Evolutionary conservation across 2,888 invertebrate species (phyloP), one percentile per base, ranked within the genome.

Genomic region (Ormyrus thymus): DNA sequence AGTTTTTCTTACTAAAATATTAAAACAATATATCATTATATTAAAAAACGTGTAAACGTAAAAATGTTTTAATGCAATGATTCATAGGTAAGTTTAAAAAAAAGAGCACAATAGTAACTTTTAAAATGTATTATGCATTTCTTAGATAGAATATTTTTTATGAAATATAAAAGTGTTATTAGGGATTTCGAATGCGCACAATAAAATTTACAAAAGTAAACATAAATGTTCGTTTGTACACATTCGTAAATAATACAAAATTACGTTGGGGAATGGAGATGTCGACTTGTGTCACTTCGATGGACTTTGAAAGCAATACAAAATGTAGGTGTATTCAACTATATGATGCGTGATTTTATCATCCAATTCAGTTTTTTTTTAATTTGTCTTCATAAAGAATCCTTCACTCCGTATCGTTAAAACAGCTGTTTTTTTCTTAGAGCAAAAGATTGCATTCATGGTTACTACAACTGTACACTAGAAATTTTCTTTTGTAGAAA

Each of bases 391-490:
- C 15, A 62, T 58, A 55, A 79, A 71, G 68, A 72, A 61, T 61
- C 8, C 10, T 59, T 53, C 61, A 72, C 61, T 55, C 58, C 45
- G 13, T 53, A 15, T 74, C 55, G 51, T 74, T 56, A 62, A 70
- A 70, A 72, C 73, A 76, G 72, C n/a, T 69, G 58, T 62, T 64
- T 68, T 68, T 55, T 76, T 70, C 59, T 73, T 64, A 64, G 55
- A 73, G 74, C 62, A 70, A 65, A 74, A n/a, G n/a, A 69, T 77
- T 80, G 72, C 72, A 74, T 53, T 80, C 69, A 80, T 70, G n/a
- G 53, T 65, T 56, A 64, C 68, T 78, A 64, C 53, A 78, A 75
- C 77, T 78, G 71, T 80, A 77, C 77, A 80, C 50, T 80, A 77
- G 76, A 77, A 74, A 74, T 77, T 71, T 78, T 66, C 51, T 66